A percentile compares a stretch with the other conserved stretches of the same genome.
Conservation (phyloP, 2,888 invertebrate species). For the Brenthis ino region DNA sequence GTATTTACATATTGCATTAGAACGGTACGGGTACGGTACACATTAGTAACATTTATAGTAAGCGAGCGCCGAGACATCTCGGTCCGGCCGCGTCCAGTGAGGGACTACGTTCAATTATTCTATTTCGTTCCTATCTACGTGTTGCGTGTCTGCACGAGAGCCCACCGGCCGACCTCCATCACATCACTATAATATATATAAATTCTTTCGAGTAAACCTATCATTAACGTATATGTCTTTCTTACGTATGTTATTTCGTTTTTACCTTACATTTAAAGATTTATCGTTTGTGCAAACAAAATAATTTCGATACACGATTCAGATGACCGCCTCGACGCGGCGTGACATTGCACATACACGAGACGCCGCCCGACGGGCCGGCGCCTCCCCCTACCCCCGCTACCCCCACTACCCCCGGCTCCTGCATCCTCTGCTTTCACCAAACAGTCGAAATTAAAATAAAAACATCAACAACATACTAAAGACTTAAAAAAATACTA, state of each 20-base stretch:
- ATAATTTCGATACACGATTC: slow-evolving; percentile 65
- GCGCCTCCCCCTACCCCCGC: background rate
- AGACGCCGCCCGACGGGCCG: slow-evolving; percentile 36
- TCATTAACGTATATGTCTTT: slow-evolving; percentile 82
- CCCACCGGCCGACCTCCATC: slow-evolving; percentile 38
- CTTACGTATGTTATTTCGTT: slow-evolving; percentile 82
- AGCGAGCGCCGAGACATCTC: slow-evolving; percentile 2
- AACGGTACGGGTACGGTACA: slow-evolving; percentile 9
- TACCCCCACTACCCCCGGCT: background rate
- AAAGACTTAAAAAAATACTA: slow-evolving; percentile 48
- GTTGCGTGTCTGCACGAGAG: slow-evolving; percentile 35
- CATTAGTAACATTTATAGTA: background rate
- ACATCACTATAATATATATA: slow-evolving; percentile 56
- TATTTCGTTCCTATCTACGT: slow-evolving; percentile 20
- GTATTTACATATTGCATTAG: slow-evolving; percentile 18
- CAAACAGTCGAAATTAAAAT: slow-evolving; percentile 45
- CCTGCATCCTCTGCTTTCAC: background rate
- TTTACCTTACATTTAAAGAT: slow-evolving; percentile 65
- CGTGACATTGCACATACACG: no score
- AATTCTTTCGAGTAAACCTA: slow-evolving; percentile 78
- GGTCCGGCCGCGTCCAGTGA: slow-evolving; percentile 2
- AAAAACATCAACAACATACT: slow-evolving; percentile 48
- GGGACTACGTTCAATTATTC: slow-evolving; percentile 15
- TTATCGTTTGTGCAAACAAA: slow-evolving; percentile 71
- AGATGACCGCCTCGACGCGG: background rate